Percentiles rank a stretch among this genome's conserved stretches.
Evolutionary conservation across 2,113 vertebrate genomes (phyloP).

Genomic region (Sterrhoptilus dennistouni): DNA sequence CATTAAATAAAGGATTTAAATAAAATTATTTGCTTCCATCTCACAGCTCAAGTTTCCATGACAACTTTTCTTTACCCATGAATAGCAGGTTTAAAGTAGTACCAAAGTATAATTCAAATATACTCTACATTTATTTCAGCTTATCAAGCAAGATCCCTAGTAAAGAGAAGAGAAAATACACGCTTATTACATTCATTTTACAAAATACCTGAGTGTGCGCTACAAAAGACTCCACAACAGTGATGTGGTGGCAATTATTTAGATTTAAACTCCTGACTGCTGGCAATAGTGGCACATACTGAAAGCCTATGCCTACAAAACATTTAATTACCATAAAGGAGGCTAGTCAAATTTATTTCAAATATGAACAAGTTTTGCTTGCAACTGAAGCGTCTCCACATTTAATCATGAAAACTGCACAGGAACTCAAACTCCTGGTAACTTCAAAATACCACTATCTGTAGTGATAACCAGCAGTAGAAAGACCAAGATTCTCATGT

Average conservation of each 20-base stretch:
- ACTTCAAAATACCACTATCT: background rate
- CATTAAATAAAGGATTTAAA: conserved; percentile 8
- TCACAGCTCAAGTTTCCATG: conserved; percentile 39
- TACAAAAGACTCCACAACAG: background rate
- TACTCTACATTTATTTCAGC: background rate
- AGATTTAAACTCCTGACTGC: background rate
- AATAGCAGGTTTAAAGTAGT: conserved; percentile 9
- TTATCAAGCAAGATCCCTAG: background rate
- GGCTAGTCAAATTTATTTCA: background rate
- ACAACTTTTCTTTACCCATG: conserved; percentile 31
- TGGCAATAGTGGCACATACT: background rate
- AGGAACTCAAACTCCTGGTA: background rate
- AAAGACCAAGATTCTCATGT: background rate
- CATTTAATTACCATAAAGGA: background rate
- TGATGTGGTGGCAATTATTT: background rate
- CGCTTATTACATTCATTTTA: background rate
- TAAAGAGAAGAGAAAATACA: background rate
- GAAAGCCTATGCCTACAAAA: background rate
- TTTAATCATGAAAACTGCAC: background rate
- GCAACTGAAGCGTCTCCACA: background rate
- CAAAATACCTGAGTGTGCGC: background rate
- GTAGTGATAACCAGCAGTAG: background rate
- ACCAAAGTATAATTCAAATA: conserved; percentile 16
- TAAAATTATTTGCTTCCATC: conserved; percentile 23
- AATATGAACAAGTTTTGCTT: background rate